phyloP scores from a whole-genome alignment of 2,113 vertebrate species.

The Dissostichus mawsoni region DNA sequence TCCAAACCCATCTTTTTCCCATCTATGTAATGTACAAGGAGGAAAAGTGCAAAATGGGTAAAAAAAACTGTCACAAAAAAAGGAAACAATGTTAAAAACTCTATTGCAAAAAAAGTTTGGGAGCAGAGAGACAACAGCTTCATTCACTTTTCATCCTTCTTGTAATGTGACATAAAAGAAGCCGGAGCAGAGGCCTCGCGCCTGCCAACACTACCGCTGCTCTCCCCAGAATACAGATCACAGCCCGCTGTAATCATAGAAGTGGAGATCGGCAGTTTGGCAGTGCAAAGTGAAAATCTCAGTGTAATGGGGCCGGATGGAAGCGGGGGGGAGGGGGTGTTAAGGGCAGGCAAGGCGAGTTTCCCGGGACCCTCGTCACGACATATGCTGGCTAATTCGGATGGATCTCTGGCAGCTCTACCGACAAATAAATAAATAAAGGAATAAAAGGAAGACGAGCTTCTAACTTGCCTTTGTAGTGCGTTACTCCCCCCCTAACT shows the following conservation, averaged over 20 bases:
- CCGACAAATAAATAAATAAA: slow-evolving; percentile 59
- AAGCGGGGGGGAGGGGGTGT: slow-evolving; percentile 20
- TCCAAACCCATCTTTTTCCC: neutral
- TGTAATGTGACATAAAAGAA: slow-evolving; percentile 43
- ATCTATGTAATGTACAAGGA: slow-evolving; percentile 6
- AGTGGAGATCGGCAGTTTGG: slow-evolving; percentile 57
- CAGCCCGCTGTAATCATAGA: slow-evolving; percentile 47
- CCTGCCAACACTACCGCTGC: slow-evolving; percentile 40
- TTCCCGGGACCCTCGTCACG: slow-evolving; percentile 70
- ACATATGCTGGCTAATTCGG: slow-evolving; percentile 72
- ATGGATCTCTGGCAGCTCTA: slow-evolving; percentile 61
- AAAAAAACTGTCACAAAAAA: slow-evolving; percentile 1
- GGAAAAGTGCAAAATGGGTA: slow-evolving; percentile 18
- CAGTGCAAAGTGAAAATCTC: slow-evolving; percentile 54
- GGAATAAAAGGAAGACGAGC: slow-evolving; percentile 58
- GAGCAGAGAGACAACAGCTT: slow-evolving; percentile 45
- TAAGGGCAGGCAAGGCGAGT: slow-evolving; percentile 9
- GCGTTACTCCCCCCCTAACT: neutral
- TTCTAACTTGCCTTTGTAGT: slow-evolving; percentile 77
- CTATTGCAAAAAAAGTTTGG: slow-evolving; percentile 38
- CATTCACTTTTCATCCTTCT: slow-evolving; percentile 52
- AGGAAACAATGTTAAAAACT: slow-evolving; percentile 33
- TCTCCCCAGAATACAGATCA: slow-evolving; percentile 62
- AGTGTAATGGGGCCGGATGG: slow-evolving; percentile 40
- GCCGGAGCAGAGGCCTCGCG: slow-evolving; percentile 40